These are phyloP conservation scores for Helicoverpa armigera DNA, from an alignment of 1,140 invertebrate genomes.

Conservation along the genomic window DNA sequence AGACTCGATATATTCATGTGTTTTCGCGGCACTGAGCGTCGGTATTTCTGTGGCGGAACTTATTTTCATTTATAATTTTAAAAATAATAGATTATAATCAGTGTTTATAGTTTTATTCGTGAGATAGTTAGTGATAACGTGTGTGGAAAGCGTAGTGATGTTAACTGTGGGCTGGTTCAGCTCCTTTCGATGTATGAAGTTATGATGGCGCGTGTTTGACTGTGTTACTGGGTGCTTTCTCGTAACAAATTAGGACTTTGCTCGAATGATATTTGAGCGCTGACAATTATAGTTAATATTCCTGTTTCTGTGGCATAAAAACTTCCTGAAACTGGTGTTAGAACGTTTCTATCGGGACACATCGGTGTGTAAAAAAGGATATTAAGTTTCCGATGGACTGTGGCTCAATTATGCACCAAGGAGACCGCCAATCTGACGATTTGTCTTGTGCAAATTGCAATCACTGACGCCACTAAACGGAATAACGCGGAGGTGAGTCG, in stretches of 20 bases:
- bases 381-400: conserved; percentile 80
- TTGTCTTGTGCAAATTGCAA: conserved; percentile 59
- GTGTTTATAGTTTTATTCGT: conserved; percentile 59
- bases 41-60: conserved; percentile 65
- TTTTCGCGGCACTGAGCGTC: conserved; percentile 82
- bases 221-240: conserved; percentile 65
- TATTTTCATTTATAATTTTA: conserved; percentile 71
- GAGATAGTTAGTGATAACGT: conserved; percentile 57
- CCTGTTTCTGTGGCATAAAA: conserved; percentile 59
- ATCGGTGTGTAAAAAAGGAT: conserved; percentile 74
- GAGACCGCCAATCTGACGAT: conserved; percentile 62
- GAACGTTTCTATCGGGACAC: conserved; percentile 47
- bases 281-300: conserved; percentile 66
- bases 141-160: conserved; percentile 46
- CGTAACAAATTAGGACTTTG: conserved; percentile 82
- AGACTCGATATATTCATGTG: conserved; percentile 62
- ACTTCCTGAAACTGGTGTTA: conserved; percentile 57
- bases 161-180: conserved; percentile 32
- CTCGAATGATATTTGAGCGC: conserved; percentile 65
- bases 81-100: conserved; percentile 59
- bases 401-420: conserved; percentile 57
- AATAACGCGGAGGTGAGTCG: conserved; percentile 52
- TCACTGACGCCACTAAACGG: conserved; percentile 51
- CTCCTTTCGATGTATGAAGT: conserved; percentile 57
- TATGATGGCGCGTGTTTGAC: conserved; percentile 80